Conservation (phyloP, 2,113 vertebrate species). For the Clarias batrachus region DNA sequence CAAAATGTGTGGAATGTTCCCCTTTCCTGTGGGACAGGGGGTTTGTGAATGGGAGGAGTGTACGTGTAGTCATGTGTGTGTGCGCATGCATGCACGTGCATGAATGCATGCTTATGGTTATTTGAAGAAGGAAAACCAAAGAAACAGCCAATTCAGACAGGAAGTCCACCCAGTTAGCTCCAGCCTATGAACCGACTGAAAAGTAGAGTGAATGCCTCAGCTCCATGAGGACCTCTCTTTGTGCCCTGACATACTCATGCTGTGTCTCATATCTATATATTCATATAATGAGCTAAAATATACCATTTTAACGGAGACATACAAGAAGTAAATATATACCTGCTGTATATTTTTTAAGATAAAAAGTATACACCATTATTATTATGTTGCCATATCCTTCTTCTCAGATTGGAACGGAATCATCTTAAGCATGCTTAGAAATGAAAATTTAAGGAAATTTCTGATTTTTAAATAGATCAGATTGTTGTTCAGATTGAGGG, state of each 20-base stretch:
- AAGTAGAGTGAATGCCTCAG: constrained; percentile 45
- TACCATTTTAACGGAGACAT: neutral
- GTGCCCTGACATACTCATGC: neutral
- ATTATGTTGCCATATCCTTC: too few relatives aligned
- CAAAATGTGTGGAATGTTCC: constrained; percentile 75
- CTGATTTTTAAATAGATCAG: too few relatives aligned
- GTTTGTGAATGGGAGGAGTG: constrained; percentile 44
- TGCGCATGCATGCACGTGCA: constrained; percentile 30
- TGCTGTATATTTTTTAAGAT: too few relatives aligned
- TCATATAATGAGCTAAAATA: neutral
- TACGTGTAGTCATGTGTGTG: constrained; percentile 40
- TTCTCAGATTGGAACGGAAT: too few relatives aligned
- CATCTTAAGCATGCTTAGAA: too few relatives aligned
- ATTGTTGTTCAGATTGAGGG: too few relatives aligned
- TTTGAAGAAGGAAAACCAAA: constrained; percentile 27
- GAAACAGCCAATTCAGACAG: constrained; percentile 51
- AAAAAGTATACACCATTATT: too few relatives aligned
- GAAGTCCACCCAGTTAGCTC: constrained; percentile 54
- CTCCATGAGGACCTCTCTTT: constrained; percentile 27
- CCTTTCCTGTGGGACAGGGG: constrained; percentile 73
- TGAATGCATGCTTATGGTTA: constrained; percentile 10
- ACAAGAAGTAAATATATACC: too few relatives aligned
- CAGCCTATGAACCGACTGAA: constrained; percentile 42
- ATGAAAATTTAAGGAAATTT: too few relatives aligned
- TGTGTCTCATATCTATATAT: neutral